Conservation (phyloP, 2,888 invertebrate genomes). For the Stenichneumon culpator region DNA sequence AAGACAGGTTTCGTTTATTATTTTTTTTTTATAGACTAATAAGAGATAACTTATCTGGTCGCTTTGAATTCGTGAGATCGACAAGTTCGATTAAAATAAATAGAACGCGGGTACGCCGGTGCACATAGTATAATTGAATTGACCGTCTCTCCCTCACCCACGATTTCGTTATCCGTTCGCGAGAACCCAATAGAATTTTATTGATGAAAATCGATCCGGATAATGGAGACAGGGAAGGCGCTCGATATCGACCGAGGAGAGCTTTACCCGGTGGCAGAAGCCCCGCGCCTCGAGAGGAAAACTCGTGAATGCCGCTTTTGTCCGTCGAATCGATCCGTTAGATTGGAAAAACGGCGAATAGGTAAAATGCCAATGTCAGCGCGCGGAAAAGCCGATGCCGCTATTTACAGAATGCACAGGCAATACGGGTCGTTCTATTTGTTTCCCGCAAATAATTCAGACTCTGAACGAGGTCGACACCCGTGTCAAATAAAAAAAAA, state of each 20-base stretch:
- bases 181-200: slow-evolving; percentile 59
- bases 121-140: slow-evolving; percentile 48
- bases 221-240: slow-evolving; percentile 9
- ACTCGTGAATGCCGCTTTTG: slow-evolving; percentile 22
- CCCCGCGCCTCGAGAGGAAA: slow-evolving; percentile 13
- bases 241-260: neutral
- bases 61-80: neutral
- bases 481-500: neutral
- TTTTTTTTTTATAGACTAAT: neutral
- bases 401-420: neutral
- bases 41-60: neutral
- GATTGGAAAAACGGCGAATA: slow-evolving; percentile 43
- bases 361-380: slow-evolving; percentile 27
- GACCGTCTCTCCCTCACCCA: slow-evolving; percentile 7
- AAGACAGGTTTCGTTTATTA: neutral
- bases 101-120: neutral
- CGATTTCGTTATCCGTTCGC: slow-evolving; percentile 39
- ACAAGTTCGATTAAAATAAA: neutral
- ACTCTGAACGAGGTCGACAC: neutral
- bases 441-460: slow-evolving; percentile 5
- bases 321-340: slow-evolving; percentile 48
- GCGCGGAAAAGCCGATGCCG: slow-evolving; percentile 17
- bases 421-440: slow-evolving; percentile 7
- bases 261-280: neutral
- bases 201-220: slow-evolving; percentile 57